Base-by-base conservation (phyloP, 1,140 invertebrate genomes). In the Dufourea novaeangliae region DNA sequence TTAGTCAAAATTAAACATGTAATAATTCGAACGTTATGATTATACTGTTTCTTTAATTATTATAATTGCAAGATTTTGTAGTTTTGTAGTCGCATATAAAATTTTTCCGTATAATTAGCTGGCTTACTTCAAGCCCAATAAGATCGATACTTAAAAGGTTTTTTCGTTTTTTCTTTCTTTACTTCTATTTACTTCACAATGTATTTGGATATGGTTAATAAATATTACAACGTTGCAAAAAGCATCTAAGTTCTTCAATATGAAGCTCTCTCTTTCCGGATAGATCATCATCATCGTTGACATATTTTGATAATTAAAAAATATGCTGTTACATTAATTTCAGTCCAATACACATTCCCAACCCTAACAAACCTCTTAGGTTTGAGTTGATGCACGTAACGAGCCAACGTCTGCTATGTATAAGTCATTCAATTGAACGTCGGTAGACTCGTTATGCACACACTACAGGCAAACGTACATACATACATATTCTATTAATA, bases 381-480 rank as follows among this genome's bases (percentile, higher is more conserved):
- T 79, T 82, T 57, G 74, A 54, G 54, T 85, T 69, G 39, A 78
- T 81, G 73, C 74, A 83, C 57, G 50, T 57, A 73, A 87, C 73
- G 74, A 84, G 82, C 59, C 68, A 74, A 85, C 63, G 61, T 63
- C 72, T 86, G 69, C 73, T 81, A 76, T 74, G 52, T 76, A 76
- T 82, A 84, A 82, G 73, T 84, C 83, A 79, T 82, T 63, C 63
- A 86, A 86, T 82, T 74, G 82, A 80, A 80, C 59, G 46, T 79
- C 52, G 68, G 61, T 50, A 88, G 77, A 82, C 81, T 88, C 72
- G 82, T 82, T 80, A 88, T 87, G 78, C 81, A 88, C 80, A 84
- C 81, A 88, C 86, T 90, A 88, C 86, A 88, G 87, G 87, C 86
- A 90, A 86, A 89, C 88, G 86, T 87, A 90, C 82, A 87, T 80